Base-by-base conservation (phyloP, 2,797 vertebrate species). In the Eulemur rubriventer region DNA sequence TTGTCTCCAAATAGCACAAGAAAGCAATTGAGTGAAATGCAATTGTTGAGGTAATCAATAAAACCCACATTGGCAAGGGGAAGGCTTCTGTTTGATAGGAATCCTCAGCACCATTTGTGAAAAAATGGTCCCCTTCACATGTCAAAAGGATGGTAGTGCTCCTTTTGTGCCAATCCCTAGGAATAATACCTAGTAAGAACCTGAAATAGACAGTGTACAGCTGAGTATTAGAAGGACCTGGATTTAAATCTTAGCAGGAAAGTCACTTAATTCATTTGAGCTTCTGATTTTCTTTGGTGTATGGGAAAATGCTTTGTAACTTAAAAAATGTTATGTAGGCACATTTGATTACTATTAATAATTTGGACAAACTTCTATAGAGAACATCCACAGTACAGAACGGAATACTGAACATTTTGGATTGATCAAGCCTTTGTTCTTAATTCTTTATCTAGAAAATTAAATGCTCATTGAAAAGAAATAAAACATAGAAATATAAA, bases 371-470 rank as follows among this genome's bases (percentile, higher is more conserved):
- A 46, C 17, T 14, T 38, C 67, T 76, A 26, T 28, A 80, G 38
- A 84, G 28, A 76, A 48, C 1, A 28, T 12, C 14, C 20, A 57
- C 35, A 63, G 33, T 41, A 67, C 73, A 88, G n/a, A 80, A 87
- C 4, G 78, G 43, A 93, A 50, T 3, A 59, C 8, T 30, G 8
- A 92, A 76, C 8, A 63, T 38, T 86, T 11, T 80, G 33, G 30
- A 79, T 11, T 61, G 26, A 61, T 35, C 16, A 81, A 33, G 55
- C 2, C 17, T 83, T 59, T 91, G 7, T 75, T 63, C 35, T 59
- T 90, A 16, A 48, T 70, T 65, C 59, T 79, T 94, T 48, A 43
- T 67, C 85, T 76, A 72, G 41, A 89, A 96, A 95, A 75, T 30
- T 61, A 89, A 73, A 59, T 69, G 38, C 7, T 73, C 12, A 52